Base-by-base conservation (phyloP, 2,888 invertebrate genomes). In the Eulithis prunata region DNA sequence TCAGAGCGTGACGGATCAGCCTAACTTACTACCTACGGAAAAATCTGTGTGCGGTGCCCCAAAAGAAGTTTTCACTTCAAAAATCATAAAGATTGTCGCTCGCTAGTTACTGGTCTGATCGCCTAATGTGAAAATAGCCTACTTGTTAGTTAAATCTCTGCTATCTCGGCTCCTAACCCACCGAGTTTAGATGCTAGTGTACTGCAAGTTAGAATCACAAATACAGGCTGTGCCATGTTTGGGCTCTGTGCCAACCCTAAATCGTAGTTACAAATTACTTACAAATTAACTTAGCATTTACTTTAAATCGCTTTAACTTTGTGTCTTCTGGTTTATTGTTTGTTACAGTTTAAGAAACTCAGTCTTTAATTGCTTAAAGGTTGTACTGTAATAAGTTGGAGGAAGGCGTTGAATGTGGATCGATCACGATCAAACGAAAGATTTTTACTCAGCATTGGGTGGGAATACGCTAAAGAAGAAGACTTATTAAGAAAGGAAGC, bases 221-320 rank as follows among this genome's bases (percentile, higher is more conserved):
- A 54, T 47, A 46, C 57, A 41, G 62, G 43, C 57, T 62, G 46
- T 43, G 57, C 49, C 38, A 59, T 14, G 58, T 47, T 43, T 52
- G 59, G 66, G 66, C 66, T 62, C 53, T 6, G 11, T 63, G 66
- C 66, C 66, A 66, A 66, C 52, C 49, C 46, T 55, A 56, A 67
- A 67, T 63, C 59, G 59, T 49, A 67, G 56, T 67, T 57, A 67
- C 59, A 67, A 63, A 60, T 67, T 67, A 67, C 62, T 51, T 59
- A 66, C 62, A 63, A 60, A 67, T 63, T 63, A 60, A 49, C 59
- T 52, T 55, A 62, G 51, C 54, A 51, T 62, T 65, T 62, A 59
- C 58, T 63, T 64, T 62, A 59, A 56, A 62, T 54, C 45, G 38
- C 28, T 55, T 28, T 36, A 46, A 62, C 62, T 58, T 49, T 58